Evolutionary conservation across 2,888 invertebrate genomes (phyloP), one percentile per base, ranked within the genome.

Genomic region (Nymphalis polychloros): DNA sequence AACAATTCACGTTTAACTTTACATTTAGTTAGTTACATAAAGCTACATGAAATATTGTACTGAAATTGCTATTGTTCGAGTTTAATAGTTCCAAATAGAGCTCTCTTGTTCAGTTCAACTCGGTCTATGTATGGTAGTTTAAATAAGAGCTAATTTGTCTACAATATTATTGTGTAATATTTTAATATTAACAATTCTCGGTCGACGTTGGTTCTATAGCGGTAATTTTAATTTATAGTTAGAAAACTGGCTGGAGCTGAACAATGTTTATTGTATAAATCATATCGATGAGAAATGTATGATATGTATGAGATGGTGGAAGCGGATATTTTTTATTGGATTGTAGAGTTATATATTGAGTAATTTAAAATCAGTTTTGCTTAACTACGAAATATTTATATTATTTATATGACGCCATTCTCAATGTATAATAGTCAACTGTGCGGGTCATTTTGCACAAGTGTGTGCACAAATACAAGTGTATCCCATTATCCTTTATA

Each of bases 21-120:
- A 60, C 53, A 66, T 66, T 66, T 66, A 66, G 66, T 61, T 53
- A 66, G 66, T 61, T 53, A 66, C 66, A 66, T 60, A 60, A 65
- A 53, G 60, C 61, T 35, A 66, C 60, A 47, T 61, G 53, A 66
- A 66, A 61, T 66, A 66, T 61, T 61, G 48, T 53, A 60, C 65
- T 31, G 13, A 65, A 59, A 65, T 65, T 60, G 65, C 47, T 31
- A 53, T 60, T 65, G 65, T 65, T 65, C 50, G 19, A 65, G 65
- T 60, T 65, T 65, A 65, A 65, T 65, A 60, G 65, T 65, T 46
- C 47, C 19, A 60, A 65, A 53, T 65, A 65, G 60, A 60, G 65
- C 46, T 65, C 60, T 65, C 60, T 60, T 65, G 60, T 60, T 65
- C 52, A 52, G 19, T 47, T 65, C 59, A 41, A 47, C 60, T 65